Conservation (phyloP, 2,797 vertebrate genomes). For the Margarornis squamiger region DNA sequence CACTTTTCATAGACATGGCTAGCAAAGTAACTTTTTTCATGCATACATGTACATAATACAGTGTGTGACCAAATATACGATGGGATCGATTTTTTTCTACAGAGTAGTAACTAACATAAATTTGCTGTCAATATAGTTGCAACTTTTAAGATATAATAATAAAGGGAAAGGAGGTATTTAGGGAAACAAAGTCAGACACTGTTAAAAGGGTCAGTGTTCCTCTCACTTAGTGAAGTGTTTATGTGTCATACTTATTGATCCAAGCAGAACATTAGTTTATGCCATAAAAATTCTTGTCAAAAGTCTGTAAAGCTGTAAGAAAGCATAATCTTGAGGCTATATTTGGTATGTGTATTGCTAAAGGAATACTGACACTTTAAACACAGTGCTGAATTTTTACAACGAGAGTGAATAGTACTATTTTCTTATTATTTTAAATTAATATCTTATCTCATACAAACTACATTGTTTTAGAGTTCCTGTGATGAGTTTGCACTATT, state of each 20-base stretch:
- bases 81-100: slow-evolving; percentile 75
- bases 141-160: slow-evolving; percentile 69
- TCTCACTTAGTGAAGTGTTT: slow-evolving; percentile 58
- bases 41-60: slow-evolving; percentile 78
- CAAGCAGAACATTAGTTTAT: slow-evolving; percentile 65
- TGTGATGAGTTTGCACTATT: slow-evolving; percentile 81
- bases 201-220: slow-evolving; percentile 76
- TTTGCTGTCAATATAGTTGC: slow-evolving; percentile 66
- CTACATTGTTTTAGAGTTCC: slow-evolving; percentile 73
- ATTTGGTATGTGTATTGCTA: slow-evolving; percentile 53
- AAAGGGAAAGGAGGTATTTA: slow-evolving; percentile 56
- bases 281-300: slow-evolving; percentile 44
- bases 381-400: slow-evolving; percentile 66
- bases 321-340: slow-evolving; percentile 48
- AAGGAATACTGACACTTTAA: slow-evolving; percentile 72
- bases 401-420: slow-evolving; percentile 71
- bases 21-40: slow-evolving; percentile 70
- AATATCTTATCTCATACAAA: slow-evolving; percentile 69
- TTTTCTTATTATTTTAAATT: slow-evolving; percentile 80
- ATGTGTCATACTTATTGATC: slow-evolving; percentile 55
- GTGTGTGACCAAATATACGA: slow-evolving; percentile 87
- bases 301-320: slow-evolving; percentile 57
- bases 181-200: slow-evolving; percentile 58
- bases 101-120: slow-evolving; percentile 70
- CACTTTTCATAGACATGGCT: slow-evolving; percentile 83